Percentiles rank a stretch among this genome's conserved stretches.
These are phyloP conservation scores for Rosalia funebris DNA, from an alignment of 2,888 invertebrate species.

Conservation along the genomic window DNA sequence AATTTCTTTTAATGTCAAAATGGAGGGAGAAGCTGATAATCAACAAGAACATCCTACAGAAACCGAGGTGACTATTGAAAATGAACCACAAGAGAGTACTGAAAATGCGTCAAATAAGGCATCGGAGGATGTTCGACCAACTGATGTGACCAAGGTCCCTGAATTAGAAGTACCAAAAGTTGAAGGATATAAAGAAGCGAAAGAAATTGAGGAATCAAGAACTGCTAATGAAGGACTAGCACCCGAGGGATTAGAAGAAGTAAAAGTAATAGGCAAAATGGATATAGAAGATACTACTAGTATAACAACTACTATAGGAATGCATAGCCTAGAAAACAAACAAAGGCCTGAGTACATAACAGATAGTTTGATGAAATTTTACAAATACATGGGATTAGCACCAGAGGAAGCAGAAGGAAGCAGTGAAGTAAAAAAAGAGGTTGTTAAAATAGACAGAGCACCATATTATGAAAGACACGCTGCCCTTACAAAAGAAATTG, in stretches of 20 bases:
- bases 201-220: not conserved
- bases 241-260: not conserved
- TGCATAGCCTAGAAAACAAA: not conserved
- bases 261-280: not conserved
- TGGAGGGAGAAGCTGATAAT: not conserved
- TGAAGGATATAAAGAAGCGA: no score
- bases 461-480: conserved; percentile 42
- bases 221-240: no score
- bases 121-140: no score
- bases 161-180: no score
- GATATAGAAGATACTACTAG: not conserved
- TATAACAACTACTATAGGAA: not conserved
- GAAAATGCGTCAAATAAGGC: not conserved
- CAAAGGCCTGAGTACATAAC: not conserved
- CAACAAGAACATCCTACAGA: not conserved
- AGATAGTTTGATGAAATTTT: conserved; percentile 8
- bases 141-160: no score
- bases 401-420: conserved; percentile 34
- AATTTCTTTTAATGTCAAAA: not conserved
- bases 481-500: conserved; percentile 31
- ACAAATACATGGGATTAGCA: conserved; percentile 23
- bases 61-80: not conserved
- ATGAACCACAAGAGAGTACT: not conserved
- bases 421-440: conserved; percentile 32
- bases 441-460: conserved; percentile 32